These are phyloP conservation scores for Drosophila falleni DNA, from an alignment of 2,888 invertebrate genomes.

Conservation along the genomic window DNA sequence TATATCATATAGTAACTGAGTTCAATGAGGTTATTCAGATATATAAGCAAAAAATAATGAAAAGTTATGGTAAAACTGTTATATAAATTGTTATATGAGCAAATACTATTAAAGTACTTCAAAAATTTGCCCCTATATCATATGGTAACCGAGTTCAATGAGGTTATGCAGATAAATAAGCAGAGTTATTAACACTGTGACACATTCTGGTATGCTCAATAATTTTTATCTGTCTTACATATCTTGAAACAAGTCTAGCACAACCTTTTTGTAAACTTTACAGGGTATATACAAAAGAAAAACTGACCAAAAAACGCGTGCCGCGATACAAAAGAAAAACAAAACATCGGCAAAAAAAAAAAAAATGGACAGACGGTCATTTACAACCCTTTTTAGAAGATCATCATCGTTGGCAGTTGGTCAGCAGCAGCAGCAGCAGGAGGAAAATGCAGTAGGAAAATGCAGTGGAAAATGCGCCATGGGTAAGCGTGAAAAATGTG, in stretches of 20 bases:
- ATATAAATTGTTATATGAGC: no score
- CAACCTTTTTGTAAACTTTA: background rate
- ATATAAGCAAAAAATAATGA: background rate
- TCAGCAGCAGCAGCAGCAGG: constrained; percentile 46
- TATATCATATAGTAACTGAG: background rate
- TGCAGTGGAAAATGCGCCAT: constrained; percentile 54
- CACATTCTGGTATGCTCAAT: background rate
- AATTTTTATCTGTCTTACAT: background rate
- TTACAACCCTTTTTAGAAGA: constrained; percentile 47
- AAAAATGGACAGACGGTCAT: constrained; percentile 19
- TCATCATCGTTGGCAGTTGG: constrained; percentile 45
- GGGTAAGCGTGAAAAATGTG: constrained; percentile 71
- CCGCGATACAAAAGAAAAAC: constrained; percentile 36
- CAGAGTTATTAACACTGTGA: background rate
- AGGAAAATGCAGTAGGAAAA: constrained; percentile 20
- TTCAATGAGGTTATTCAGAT: background rate
- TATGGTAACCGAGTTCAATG: background rate
- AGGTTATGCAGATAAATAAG: background rate
- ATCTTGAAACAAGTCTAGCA: background rate
- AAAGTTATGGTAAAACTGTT: background rate
- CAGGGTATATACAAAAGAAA: constrained; percentile 34
- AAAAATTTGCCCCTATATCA: background rate
- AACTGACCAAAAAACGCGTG: constrained; percentile 63
- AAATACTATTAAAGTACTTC: background rate
- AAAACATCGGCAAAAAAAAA: constrained; percentile 1